phyloP scores from a whole-genome alignment of 2,113 vertebrate genomes.

The Oenanthe melanoleuca region DNA sequence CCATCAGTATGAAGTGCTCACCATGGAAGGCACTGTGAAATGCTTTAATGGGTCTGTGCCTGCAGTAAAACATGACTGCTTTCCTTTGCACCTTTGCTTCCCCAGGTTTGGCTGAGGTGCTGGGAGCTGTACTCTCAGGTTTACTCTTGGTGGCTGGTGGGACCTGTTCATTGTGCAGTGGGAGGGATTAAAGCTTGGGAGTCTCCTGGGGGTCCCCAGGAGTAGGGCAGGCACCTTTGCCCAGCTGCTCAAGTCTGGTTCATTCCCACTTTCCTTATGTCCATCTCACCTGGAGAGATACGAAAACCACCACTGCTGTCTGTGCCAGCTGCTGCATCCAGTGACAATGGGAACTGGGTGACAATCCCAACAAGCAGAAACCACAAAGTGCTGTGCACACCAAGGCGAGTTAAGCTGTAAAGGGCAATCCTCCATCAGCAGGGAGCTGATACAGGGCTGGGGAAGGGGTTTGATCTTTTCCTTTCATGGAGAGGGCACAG shows the following conservation, averaged over 20 bases:
- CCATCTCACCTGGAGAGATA: not conserved
- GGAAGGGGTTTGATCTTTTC: not conserved
- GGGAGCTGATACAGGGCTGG: not conserved
- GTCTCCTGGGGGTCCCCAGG: not conserved
- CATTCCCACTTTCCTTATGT: not conserved
- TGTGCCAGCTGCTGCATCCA: not conserved
- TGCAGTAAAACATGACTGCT: not conserved
- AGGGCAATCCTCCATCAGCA: not conserved
- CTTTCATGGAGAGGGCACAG: not conserved
- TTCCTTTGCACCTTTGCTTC: not conserved
- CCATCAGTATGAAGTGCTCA: not conserved
- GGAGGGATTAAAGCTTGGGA: not conserved
- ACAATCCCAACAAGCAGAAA: slow-evolving; percentile 22
- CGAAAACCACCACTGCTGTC: accelerated
- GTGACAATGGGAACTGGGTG: not conserved
- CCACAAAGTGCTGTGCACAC: not conserved
- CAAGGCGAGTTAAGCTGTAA: not conserved
- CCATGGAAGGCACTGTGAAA: not conserved
- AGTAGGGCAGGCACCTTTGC: not conserved
- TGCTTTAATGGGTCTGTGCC: not conserved
- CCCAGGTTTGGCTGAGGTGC: not conserved
- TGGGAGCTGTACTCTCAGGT: not conserved
- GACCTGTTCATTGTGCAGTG: not conserved
- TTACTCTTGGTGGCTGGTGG: not conserved
- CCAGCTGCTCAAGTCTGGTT: not conserved